Evolutionary conservation across 2,888 invertebrate species (phyloP).

Genomic region (Machimus rusticus): DNA sequence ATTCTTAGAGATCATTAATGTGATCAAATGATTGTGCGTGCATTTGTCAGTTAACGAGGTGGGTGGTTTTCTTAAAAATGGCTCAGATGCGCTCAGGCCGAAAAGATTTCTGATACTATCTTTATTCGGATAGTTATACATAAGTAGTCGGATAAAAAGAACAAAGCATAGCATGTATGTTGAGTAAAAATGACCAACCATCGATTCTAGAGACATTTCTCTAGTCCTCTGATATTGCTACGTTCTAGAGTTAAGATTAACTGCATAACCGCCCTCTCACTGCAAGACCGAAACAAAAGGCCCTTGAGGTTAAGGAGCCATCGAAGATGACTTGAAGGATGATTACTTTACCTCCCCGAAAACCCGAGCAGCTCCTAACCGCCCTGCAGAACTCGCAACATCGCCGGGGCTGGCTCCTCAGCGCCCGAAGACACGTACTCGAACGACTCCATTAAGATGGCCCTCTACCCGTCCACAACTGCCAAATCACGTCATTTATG

Average conservation of each 20-base stretch:
- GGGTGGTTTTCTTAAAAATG: too few species aligned
- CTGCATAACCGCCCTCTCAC: background rate
- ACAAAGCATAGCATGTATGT: too few species aligned
- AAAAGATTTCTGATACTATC: too few species aligned
- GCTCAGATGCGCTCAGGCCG: too few species aligned
- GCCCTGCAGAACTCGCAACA: background rate
- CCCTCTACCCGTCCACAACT: background rate
- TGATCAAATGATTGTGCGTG: too few species aligned
- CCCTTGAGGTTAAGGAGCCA: background rate
- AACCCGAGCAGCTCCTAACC: background rate
- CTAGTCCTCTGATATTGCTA: background rate
- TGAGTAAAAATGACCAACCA: background rate
- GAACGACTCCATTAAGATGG: background rate
- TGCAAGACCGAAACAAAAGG: background rate
- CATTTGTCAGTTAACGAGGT: too few species aligned
- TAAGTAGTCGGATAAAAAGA: too few species aligned
- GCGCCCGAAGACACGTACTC: background rate
- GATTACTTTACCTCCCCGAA: background rate
- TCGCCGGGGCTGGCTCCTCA: background rate
- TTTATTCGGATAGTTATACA: too few species aligned
- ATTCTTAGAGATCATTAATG: too few species aligned
- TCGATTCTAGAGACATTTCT: background rate
- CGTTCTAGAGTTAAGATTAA: background rate
- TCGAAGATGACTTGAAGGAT: background rate
- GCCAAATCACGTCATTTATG: slow-evolving; percentile 20